Evolutionary conservation across 1,140 invertebrate genomes (phyloP).

Genomic region (Microplitis demolitor): DNA sequence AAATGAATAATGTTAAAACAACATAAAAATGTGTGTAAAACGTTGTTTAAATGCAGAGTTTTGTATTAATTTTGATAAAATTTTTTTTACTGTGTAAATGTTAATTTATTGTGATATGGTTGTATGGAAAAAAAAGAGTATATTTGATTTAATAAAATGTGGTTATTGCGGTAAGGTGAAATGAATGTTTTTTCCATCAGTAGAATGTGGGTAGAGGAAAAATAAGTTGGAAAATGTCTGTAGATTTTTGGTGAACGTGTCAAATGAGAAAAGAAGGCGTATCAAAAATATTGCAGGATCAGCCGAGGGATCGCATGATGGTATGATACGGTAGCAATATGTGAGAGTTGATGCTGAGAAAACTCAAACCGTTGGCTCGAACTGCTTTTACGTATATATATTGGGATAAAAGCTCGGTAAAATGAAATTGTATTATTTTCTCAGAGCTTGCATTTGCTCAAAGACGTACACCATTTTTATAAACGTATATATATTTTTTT

Average conservation of each 20-base stretch:
- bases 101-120: no score
- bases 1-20: no score
- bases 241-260: slow-evolving; percentile 6
- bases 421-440: slow-evolving; percentile 29
- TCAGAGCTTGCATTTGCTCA: neutral
- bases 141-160: no score
- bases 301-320: neutral
- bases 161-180: no score
- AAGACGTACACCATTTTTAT: neutral
- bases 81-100: no score
- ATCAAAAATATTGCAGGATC: slow-evolving; percentile 23
- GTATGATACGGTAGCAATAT: neutral
- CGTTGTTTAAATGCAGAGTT: no score
- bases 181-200: no score
- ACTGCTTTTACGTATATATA: neutral
- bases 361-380: neutral
- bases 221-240: neutral
- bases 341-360: slow-evolving; percentile 1
- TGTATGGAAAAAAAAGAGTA: no score
- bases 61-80: no score
- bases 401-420: neutral
- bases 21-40: no score
- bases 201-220: no score
- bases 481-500: neutral
- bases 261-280: slow-evolving; percentile 22